Evolutionary conservation across 1,140 invertebrate genomes (phyloP), one percentile per base, ranked within the genome.

Genomic region (Acromyrmex echinatior): DNA sequence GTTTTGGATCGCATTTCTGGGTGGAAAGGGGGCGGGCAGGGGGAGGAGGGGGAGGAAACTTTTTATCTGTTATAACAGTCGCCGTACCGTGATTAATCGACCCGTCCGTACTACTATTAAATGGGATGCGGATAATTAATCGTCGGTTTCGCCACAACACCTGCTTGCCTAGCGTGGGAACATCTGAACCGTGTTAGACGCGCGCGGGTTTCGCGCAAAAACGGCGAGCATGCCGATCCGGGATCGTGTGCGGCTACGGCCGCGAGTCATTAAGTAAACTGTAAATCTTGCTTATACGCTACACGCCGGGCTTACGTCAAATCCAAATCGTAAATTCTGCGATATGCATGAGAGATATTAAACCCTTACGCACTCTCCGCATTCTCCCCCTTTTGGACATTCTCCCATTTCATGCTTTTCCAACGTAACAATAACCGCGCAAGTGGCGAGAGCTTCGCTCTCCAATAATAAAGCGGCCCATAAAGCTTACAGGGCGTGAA

Each of bases 51-150:
- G 49, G 62, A 51, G 45, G 58, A 35, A 51, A 62, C 70, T 84
- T 84, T 84, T 84, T 84, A 74, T 74, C 70, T 71, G 70, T 84
- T 84, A 84, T 63, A 68, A 84, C 80, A 74, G 70, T 76, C 80
- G 80, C 58, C 45, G 80, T 74, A 31, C 16, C 35, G 80, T 84
- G 80, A 84, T 84, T 84, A 84, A 84, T 84, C 80, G 70, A 84
- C 70, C 70, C 70, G 70, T 49, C 70, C 80, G 80, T 84, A 35
- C 80, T 84, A 63, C 80, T 84, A 84, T 84, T 74, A 84, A 84
- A 76, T 76, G 80, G 80, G 80, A 84, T 84, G 80, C 70, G 80
- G 80, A 84, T 84, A 84, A 84, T 84, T 84, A 84, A 84, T 84
- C 70, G 80, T 84, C 80, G 80, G 80, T 84, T 76, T 84, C 70